Conservation (phyloP, 2,797 vertebrate species). For the Danio choprae region DNA sequence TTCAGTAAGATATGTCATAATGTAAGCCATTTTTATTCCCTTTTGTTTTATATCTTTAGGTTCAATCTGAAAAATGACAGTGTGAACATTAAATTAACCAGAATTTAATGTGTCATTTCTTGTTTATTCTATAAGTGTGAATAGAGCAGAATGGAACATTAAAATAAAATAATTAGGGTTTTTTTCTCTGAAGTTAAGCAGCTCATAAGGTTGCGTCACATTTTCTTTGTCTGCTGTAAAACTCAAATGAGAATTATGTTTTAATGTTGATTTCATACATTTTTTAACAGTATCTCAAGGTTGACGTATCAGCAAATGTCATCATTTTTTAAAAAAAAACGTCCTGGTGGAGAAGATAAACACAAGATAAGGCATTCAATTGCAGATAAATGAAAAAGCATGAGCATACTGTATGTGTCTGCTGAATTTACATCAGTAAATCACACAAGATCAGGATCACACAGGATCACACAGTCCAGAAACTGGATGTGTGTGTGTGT, state of each 20-base stretch:
- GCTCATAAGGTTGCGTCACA: background rate
- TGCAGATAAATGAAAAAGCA: background rate
- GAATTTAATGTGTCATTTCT: no score
- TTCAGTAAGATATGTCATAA: no score
- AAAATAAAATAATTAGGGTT: no score
- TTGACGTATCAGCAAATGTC: background rate
- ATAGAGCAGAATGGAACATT: no score
- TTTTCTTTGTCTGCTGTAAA: background rate
- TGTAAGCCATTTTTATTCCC: no score
- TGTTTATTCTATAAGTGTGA: no score
- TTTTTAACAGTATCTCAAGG: background rate
- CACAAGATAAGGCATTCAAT: background rate
- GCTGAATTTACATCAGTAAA: conserved; percentile 48
- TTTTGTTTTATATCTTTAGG: no score
- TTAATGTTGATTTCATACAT: background rate
- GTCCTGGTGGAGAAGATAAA: background rate
- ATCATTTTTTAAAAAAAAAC: background rate
- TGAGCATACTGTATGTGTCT: background rate
- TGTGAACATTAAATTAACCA: no score
- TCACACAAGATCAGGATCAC: conserved; percentile 63
- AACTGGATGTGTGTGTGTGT: conserved; percentile 52
- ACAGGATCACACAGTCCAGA: conserved; percentile 57
- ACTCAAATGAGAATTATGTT: no score
- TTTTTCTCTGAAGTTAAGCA: no score
- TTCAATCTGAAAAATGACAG: no score